Evolutionary conservation across 2,888 invertebrate species (phyloP), one percentile per base, ranked within the genome.

Genomic region (Sminthurides aquaticus): DNA sequence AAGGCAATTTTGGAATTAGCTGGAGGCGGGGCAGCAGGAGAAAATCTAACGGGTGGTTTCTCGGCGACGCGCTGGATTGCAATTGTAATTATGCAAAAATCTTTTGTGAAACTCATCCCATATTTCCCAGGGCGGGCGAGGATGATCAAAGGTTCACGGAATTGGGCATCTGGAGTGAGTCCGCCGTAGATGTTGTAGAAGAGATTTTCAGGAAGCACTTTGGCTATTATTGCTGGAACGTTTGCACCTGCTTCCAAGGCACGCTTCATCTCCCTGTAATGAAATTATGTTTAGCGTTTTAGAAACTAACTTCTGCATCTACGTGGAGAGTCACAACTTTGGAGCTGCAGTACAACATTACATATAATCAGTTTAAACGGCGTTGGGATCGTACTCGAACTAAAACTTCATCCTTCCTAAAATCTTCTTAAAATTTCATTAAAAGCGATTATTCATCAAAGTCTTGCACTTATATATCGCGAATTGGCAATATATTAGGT

Each of bases 91-190:
- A 34, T 34, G 43, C 43, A 34, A 15, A 5, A 34, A 15, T 34
- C 43, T 15, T 15, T 34, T 5, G 43, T 34, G 27, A 49, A 62
- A 2, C 49, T 49, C 62, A 62, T 56, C 15, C 49, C 18, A 26
- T 62, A 62, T n/a, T 55, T 24, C 11, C 62, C 62, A 11, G 62
- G 62, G n/a, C 62, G 43, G 28, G 52, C 49, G 15, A 52, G 3
- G 25, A 62, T 56, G 3, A 62, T 57, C 25, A 62, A 22, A n/a
- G 62, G 62, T 5, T 28, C 49, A 1, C 56, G 48, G 20, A 18
- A 49, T 48, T 62, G 48, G 20, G 62, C 62, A 3, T 62, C 62
- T 1, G 25, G 3, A 1, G 62, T 62, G n/a, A 28, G 55, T 1
- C 62, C 62, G 2, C 62, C 62, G 27, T 62, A 62, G 2, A 62